Evolutionary conservation across 2,113 vertebrate genomes (phyloP), one percentile per base, ranked within the genome.

Genomic region (Phycodurus eques): DNA sequence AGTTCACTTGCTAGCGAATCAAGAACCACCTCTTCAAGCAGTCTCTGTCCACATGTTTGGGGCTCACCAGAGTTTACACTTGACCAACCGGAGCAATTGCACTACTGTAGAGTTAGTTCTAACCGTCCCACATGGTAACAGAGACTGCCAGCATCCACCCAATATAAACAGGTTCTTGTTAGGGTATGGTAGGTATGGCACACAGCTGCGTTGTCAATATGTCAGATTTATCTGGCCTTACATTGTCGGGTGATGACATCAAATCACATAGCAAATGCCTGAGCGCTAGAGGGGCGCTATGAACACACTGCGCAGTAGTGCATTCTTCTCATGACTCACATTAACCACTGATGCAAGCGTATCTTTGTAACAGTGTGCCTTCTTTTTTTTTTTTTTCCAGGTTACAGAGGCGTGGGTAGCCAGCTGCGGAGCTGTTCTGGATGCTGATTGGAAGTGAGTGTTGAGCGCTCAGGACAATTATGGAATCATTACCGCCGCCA

Each of bases 361-460:
- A 64, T 79, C 63, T 74, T 62, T 73, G 57, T 66, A 31, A 47
- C 62, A n/a, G 49, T 56, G 64, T 71, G 31, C n/a, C 63, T 66
- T 65, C 2, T 44, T 65, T 8, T 46, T 44, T 43, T 22, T 59
- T 70, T 72, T 74, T 68, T 62, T 70, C 22, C 56, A 77, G 77
- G 73, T 80, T 85, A 64, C 81, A 85, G 71, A 78, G 73, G 76
- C 73, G 73, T 81, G 80, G 74, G 82, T 68, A 87, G 86, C 83
- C 88, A 87, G 85, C 86, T 84, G 86, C 79, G 72, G 78, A 85
- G 72, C 73, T 43, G 68, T 71, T 76, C 79, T 80, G 80, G 84
- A 90, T 85, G 85, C 81, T 89, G 88, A 90, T 91, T 91, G 83
- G 85, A 91, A 90, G 86, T 85, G 89, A 91, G 80, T 79, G 80